A percentile compares a stretch with the other conserved stretches of the same genome.
phyloP scores from a whole-genome alignment of 2,113 vertebrate species.

The Turdus rufiventris region DNA sequence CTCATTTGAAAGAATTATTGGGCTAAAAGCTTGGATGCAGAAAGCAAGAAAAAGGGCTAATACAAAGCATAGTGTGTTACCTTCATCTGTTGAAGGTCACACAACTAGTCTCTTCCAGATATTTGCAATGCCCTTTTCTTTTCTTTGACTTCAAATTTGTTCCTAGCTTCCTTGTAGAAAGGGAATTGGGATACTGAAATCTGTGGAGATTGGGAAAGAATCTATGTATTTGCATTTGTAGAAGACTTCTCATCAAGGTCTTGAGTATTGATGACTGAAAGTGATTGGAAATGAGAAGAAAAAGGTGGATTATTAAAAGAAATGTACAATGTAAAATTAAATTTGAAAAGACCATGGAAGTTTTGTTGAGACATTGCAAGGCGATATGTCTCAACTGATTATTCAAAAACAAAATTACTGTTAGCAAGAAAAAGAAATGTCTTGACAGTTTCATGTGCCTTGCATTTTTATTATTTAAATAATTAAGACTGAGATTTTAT shows the following conservation, averaged over 20 bases:
- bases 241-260: neutral
- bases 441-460: neutral
- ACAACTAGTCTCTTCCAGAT: neutral
- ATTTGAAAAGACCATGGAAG: neutral
- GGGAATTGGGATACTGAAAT: neutral
- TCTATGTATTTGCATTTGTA: neutral
- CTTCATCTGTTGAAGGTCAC: neutral
- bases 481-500: neutral
- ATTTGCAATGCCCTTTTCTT: neutral
- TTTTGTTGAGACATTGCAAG: neutral
- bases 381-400: neutral
- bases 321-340: neutral
- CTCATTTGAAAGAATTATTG: neutral
- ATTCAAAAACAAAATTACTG: neutral
- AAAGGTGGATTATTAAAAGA: neutral
- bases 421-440: neutral
- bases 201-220: neutral
- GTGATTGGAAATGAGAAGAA: neutral
- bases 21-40: neutral
- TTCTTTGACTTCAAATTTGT: neutral
- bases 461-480: neutral
- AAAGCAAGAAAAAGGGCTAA: neutral
- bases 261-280: neutral
- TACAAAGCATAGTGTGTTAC: neutral
- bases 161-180: neutral